A percentile compares a stretch with the other conserved stretches of the same genome.
These are phyloP conservation scores for Chelonus formosanus DNA, from an alignment of 2,888 invertebrate genomes.

Conservation along the genomic window DNA sequence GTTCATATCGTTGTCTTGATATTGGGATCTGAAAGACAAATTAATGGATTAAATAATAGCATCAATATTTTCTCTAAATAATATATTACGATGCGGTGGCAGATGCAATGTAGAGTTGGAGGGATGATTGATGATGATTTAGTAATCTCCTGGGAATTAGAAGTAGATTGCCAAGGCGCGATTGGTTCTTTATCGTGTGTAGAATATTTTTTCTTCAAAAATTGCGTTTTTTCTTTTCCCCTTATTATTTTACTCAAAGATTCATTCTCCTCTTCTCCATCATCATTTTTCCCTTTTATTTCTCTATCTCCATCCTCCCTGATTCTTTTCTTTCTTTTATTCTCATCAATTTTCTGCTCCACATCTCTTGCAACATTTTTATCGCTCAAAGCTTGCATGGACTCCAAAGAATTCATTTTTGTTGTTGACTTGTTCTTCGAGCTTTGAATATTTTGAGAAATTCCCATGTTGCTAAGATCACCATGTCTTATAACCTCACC, in stretches of 20 bases:
- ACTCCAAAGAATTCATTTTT: slow-evolving; percentile 4
- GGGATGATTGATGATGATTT: slow-evolving; percentile 2
- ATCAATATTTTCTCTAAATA: too few relatives aligned
- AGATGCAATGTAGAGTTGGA: not conserved
- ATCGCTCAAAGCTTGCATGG: not conserved
- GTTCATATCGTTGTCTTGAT: too few relatives aligned
- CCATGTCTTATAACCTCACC: too few relatives aligned
- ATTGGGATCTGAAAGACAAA: too few relatives aligned
- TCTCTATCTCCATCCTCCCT: not conserved
- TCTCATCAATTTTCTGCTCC: slow-evolving; percentile 4
- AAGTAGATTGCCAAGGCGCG: not conserved
- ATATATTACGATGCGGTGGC: not conserved
- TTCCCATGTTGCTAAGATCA: not conserved
- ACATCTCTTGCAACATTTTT: not conserved
- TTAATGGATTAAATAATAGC: too few relatives aligned
- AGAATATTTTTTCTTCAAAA: not conserved
- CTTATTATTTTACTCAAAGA: not conserved
- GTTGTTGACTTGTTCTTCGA: not conserved
- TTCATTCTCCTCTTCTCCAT: not conserved
- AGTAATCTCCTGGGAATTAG: not conserved
- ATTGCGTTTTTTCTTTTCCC: not conserved
- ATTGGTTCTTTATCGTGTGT: not conserved
- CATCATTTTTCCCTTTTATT: not conserved
- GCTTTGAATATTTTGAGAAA: not conserved
- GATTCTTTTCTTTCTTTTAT: not conserved